Evolutionary conservation across 1,140 invertebrate species (phyloP), one percentile per base, ranked within the genome.

Genomic region (Monomorium pharaonis): DNA sequence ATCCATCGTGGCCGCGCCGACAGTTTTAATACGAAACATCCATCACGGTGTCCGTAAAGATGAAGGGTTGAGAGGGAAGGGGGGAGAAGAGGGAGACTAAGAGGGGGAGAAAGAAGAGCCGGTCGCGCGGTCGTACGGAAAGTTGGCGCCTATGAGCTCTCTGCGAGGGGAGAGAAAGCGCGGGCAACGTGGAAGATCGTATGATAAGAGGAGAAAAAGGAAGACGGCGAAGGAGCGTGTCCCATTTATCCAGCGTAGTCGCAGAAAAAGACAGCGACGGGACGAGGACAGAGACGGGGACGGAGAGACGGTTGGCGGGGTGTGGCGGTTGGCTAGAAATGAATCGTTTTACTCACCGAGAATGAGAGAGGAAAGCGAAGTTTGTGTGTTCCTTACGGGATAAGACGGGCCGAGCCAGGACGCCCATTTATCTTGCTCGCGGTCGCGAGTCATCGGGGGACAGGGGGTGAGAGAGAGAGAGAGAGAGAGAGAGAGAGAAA

Each of bases 191-290:
- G 72, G 47, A 67, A 86, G 87, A 86, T 83, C 78, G 84, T 24
- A 78, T 74, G 88, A 88, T 89, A 89, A 89, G 56, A 89, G 76
- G 58, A 84, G 84, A 85, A 88, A 87, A 74, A 87, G 70, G 67
- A 56, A 81, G 56, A 63, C 51, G 47, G 37, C 33, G 74, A 78
- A 84, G 60, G 75, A 75, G 51, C 63, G 81, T 81, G 85, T 84
- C 75, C 85, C 88, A 89, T 89, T 89, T 90, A 87, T 90, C 54
- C 83, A 56, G 37, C 63, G 86, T 49, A 76, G 83, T 58, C 67
- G 42, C 27, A 30, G 86, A 62, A 78, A 72, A 81, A 72, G 87
- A 84, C 70, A 63, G 27, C 76, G 58, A 63, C 27, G 21, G 24
- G 24, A 60, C 80, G 80, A 24, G 9, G 56, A 27, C 37, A 16